Evolutionary conservation across 2,113 vertebrate species (phyloP).

Genomic region (Tenrec ecaudatus): DNA sequence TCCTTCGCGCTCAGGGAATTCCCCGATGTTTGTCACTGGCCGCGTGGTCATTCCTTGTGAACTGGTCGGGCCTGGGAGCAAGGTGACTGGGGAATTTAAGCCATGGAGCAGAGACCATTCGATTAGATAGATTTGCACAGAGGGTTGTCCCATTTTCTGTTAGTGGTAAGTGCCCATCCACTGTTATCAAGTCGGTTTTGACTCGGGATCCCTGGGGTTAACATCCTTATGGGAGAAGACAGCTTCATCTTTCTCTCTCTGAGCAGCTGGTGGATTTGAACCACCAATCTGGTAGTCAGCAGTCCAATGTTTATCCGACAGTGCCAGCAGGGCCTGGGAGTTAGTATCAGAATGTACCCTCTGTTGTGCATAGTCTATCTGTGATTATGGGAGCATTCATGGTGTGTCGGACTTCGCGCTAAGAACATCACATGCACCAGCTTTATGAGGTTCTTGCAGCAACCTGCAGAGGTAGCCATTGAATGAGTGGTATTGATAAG

Average conservation of each 20-base stretch:
- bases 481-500: not conserved
- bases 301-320: no score
- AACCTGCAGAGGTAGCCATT: not conserved
- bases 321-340: not conserved
- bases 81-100: not conserved
- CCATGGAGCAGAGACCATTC: not conserved
- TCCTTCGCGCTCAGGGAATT: not conserved
- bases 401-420: not conserved
- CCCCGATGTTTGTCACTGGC: not conserved
- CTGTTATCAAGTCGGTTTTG: no score
- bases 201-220: no score
- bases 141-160: not conserved
- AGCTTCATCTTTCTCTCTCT: no score
- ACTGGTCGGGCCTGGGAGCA: not conserved
- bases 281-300: no score
- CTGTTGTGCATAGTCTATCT: not conserved
- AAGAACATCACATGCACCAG: not conserved
- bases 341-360: not conserved
- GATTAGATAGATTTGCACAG: not conserved
- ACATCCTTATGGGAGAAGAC: no score
- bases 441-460: constrained; percentile 35
- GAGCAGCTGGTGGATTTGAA: no score
- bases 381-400: not conserved
- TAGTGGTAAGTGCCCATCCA: no score
- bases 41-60: not conserved